phyloP scores from a whole-genome alignment of 2,113 vertebrate genomes.

The Albula glossodonta region DNA sequence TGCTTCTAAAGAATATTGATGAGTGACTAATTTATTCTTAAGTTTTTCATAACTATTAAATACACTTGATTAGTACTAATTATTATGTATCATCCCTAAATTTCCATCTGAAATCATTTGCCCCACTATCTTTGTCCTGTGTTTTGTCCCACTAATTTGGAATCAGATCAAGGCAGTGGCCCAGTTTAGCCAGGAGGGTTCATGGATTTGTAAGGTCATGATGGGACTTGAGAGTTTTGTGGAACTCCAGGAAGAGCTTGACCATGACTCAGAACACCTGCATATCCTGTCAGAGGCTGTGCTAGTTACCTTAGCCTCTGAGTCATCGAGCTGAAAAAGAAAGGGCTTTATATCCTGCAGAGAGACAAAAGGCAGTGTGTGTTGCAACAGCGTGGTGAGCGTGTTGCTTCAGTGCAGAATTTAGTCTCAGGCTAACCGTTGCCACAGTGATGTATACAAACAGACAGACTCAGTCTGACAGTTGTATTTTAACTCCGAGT shows the following conservation, averaged over 20 bases:
- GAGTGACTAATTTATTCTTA: no score
- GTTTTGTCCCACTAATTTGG: not conserved
- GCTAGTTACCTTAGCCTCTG: not conserved
- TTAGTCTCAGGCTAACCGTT: not conserved
- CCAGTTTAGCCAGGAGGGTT: not conserved
- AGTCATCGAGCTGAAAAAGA: not conserved
- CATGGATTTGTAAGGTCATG: not conserved
- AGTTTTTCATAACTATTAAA: no score
- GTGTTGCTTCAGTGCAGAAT: not conserved
- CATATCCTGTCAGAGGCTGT: not conserved
- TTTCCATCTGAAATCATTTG: not conserved
- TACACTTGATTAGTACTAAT: no score
- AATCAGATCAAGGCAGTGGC: not conserved
- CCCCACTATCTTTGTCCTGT: not conserved
- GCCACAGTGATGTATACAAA: conserved; percentile 2
- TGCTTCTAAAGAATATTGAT: not conserved
- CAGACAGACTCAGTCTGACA: conserved; percentile 1
- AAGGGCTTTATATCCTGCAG: not conserved
- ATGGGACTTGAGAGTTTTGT: not conserved
- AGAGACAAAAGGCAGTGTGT: not conserved
- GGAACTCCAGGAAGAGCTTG: not conserved
- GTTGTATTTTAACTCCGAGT: not conserved
- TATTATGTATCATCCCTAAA: not conserved
- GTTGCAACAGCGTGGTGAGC: not conserved
- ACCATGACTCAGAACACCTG: not conserved